phyloP scores from a whole-genome alignment of 2,113 vertebrate genomes.

The Oreochromis tanganicae region DNA sequence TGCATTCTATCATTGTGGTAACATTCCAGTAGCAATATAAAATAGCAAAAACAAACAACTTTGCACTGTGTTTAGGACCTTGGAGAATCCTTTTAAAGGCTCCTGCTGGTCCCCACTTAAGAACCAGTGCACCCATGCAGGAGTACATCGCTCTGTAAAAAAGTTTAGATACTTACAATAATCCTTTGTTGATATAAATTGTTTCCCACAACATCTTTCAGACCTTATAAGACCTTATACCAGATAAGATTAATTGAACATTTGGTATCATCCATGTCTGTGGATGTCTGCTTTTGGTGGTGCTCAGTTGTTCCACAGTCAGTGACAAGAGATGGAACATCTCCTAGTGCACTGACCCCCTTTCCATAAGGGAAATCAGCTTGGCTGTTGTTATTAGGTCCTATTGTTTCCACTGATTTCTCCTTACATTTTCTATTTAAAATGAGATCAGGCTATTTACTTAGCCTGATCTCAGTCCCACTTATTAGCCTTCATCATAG shows the following conservation, averaged over 20 bases:
- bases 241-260: not conserved
- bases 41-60: slow-evolving; percentile 10
- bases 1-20: not conserved
- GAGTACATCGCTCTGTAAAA: not conserved
- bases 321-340: not conserved
- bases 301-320: not conserved
- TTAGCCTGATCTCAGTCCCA: not conserved
- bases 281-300: not conserved
- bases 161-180: not conserved
- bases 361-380: not conserved
- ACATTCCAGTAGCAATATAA: not conserved
- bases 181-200: not conserved
- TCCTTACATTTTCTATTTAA: not conserved
- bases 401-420: not conserved
- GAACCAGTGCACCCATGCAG: not conserved
- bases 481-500: not conserved
- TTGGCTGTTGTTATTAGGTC: not conserved
- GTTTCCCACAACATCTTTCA: not conserved
- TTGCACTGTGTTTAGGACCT: not conserved
- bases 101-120: not conserved
- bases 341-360: not conserved
- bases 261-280: not conserved
- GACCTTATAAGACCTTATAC: not conserved
- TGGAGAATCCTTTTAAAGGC: not conserved
- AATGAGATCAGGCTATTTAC: too few relatives aligned